Conservation (phyloP, 2,797 vertebrate species). For the Muraenolepis orangiensis region DNA sequence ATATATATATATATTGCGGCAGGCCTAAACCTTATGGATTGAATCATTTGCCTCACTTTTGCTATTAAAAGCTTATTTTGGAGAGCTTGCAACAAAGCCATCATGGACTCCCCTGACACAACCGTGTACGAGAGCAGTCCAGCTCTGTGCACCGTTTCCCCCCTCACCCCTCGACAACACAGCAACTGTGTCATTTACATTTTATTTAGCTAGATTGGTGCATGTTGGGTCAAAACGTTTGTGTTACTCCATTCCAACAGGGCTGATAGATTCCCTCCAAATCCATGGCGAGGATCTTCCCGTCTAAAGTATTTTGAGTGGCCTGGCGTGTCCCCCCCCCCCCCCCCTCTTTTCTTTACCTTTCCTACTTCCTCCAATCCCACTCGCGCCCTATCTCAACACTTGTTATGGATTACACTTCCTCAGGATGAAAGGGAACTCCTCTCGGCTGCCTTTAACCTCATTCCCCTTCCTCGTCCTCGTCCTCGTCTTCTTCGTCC, state of each 20-base stretch:
- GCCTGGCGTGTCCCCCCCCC: no score
- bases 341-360: constrained; percentile 6
- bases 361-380: constrained; percentile 45
- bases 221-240: not conserved
- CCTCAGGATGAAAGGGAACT: constrained; percentile 49
- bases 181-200: not conserved
- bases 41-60: not conserved
- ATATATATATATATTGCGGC: no score
- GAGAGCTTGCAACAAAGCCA: not conserved
- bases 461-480: constrained; percentile 30
- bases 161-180: not conserved
- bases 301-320: not conserved
- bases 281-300: not conserved
- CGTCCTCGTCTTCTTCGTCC: constrained; percentile 35
- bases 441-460: not conserved
- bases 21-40: not conserved
- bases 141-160: not conserved
- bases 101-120: not conserved
- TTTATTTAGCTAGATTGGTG: not conserved
- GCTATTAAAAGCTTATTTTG: no score
- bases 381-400: constrained; percentile 56
- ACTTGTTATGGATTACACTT: constrained; percentile 58
- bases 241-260: not conserved
- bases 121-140: no score
- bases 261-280: not conserved